These are phyloP conservation scores for Metallyticus violacea DNA, from an alignment of 2,888 invertebrate genomes.

Conservation along the genomic window DNA sequence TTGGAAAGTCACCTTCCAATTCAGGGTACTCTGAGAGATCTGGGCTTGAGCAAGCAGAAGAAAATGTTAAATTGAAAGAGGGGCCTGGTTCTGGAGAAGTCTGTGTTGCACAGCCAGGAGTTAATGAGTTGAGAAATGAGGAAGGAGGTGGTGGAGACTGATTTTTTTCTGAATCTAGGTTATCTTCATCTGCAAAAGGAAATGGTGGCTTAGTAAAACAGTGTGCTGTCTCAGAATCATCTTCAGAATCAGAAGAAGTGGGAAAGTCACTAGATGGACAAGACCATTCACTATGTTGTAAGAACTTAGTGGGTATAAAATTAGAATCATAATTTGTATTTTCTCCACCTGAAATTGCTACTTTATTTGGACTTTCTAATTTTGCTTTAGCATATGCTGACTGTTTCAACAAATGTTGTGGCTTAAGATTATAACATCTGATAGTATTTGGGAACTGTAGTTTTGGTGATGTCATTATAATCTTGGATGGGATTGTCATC, in stretches of 20 bases:
- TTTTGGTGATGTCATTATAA: neutral
- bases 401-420: neutral
- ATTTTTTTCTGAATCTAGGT: neutral
- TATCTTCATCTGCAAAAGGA: neutral
- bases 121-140: constrained; percentile 21
- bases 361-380: neutral
- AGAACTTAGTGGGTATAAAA: neutral
- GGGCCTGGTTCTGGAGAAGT: neutral
- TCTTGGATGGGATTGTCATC: neutral
- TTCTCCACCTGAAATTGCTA: neutral
- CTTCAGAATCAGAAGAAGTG: neutral
- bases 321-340: neutral
- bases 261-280: neutral
- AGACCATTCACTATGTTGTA: neutral
- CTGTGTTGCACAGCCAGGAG: constrained; percentile 1
- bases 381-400: neutral
- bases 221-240: neutral
- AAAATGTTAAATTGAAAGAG: neutral
- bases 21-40: constrained; percentile 20
- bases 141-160: constrained; percentile 11
- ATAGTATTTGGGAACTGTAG: neutral
- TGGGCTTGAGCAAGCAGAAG: constrained; percentile 7
- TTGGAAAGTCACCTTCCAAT: neutral
- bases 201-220: neutral
- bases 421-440: neutral